Base-by-base conservation (phyloP, 2,797 vertebrate genomes). In the Leptatherina wallacei region DNA sequence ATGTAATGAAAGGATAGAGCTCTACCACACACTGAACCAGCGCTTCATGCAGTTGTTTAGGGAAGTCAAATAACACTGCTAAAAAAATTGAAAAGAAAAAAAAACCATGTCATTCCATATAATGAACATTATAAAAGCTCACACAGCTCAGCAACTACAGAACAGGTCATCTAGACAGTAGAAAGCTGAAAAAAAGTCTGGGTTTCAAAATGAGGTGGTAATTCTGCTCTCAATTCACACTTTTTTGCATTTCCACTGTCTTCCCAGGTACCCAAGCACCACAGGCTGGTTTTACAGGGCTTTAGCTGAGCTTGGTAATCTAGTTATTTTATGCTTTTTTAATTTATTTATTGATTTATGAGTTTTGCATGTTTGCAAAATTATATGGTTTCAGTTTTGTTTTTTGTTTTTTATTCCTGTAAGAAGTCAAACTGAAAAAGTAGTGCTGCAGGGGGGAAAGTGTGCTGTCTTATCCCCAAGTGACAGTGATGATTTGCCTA, bases 61-160 rank as follows among this genome's bases (percentile, higher is more conserved):
- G 61, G 20, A 73, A 76, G 71, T 75, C 42, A 68, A 75, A 85
- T 75, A 65, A 61, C 40, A 66, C n/a, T 32, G 52, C 22, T 20
- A 67, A 51, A 65, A 61, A 64, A 33, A 20, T 69, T 83, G 86
- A 88, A 60, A 85, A 36, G 47, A 73, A 71, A 59, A 70, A 73
- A 77, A 44, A 49, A 4, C 2, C 18, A 42, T n/a, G 42, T 11
- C 9, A 79, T 85, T 87, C 69, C 58, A 91, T 84, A 71, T 80
- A 77, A 90, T 92, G 85, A 92, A 91, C 88, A 88, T 87, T 84
- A 80, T 66, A 82, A 75, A 78, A 87, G 71, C 82, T 86, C 77
- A 72, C 55, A 80, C 75, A 66, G 40, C 75, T 83, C 84, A 74
- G 80, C 61, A 71, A 88, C 84, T 85, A 66, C 73, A 80, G 78